Evolutionary conservation across 2,888 invertebrate genomes (phyloP).

Genomic region (Dryadula phaetusa): DNA sequence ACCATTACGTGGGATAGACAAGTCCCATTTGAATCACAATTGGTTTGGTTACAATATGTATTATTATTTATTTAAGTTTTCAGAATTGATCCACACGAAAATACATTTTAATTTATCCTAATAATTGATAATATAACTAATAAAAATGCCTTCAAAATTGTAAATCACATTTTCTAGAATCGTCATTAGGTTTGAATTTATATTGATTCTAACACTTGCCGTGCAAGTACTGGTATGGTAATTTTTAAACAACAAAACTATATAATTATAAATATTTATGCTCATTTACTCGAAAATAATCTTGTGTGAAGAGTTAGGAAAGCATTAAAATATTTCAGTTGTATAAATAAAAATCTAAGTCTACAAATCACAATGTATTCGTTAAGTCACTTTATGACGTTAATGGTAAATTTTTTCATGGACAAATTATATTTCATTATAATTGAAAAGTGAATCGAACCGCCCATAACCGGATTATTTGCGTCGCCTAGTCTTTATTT

Average conservation of each 20-base stretch:
- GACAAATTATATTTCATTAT: conserved; percentile 34
- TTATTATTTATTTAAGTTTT: too few species aligned
- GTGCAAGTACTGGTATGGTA: neutral
- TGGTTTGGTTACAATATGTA: too few species aligned
- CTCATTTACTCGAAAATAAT: neutral
- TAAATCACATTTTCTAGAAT: too few species aligned
- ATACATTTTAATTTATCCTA: too few species aligned
- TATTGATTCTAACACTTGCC: too few species aligned
- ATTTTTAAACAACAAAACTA: too few species aligned
- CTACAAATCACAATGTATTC: conserved; percentile 51
- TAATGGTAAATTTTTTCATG: conserved; percentile 41
- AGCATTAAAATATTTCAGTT: conserved; percentile 46
- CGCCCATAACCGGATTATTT: conserved; percentile 29
- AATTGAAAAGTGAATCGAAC: conserved; percentile 33
- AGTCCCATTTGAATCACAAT: too few species aligned
- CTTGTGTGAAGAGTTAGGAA: neutral
- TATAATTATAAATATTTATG: too few species aligned
- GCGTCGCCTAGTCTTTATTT: conserved; percentile 12
- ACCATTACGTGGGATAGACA: too few species aligned
- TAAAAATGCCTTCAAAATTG: neutral
- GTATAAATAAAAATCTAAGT: conserved; percentile 52
- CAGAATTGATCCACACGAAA: too few species aligned
- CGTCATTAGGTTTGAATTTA: too few species aligned
- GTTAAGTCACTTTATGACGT: conserved; percentile 47
- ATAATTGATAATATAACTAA: too few species aligned